phyloP scores from a whole-genome alignment of 2,113 vertebrate genomes.

The Caloenas nicobarica region DNA sequence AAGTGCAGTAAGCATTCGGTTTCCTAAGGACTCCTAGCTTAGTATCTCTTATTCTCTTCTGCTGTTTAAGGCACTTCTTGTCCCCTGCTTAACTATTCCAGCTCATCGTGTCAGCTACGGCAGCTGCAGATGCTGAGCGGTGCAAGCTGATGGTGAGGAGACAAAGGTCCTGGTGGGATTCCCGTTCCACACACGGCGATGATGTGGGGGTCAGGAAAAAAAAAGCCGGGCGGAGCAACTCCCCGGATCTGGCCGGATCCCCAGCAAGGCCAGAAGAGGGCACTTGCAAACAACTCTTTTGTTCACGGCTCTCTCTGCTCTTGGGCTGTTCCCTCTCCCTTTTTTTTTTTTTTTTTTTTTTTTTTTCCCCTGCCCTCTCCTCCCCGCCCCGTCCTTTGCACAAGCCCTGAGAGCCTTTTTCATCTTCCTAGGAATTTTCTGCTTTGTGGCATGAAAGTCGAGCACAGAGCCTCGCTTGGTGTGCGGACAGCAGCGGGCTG shows the following conservation, averaged over 20 bases:
- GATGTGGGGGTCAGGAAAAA: not conserved
- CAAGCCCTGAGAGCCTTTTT: not conserved
- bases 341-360: too few relatives aligned
- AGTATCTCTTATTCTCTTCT: not conserved
- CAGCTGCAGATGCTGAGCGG: not conserved
- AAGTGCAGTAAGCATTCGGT: not conserved
- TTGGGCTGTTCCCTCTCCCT: not conserved
- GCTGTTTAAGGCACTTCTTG: not conserved
- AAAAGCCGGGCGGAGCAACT: too few relatives aligned
- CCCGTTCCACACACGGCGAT: not conserved
- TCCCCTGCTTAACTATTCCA: not conserved
- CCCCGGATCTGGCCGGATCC: not conserved
- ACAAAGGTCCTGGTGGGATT: not conserved
- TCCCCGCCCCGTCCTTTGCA: not conserved
- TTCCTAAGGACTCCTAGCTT: not conserved
- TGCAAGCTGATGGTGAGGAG: not conserved
- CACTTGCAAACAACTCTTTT: not conserved
- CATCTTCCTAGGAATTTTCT: not conserved
- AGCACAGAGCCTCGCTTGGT: not conserved
- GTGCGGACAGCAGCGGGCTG: not conserved
- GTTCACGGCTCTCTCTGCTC: not conserved
- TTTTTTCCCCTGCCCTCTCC: too few relatives aligned
- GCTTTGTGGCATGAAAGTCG: not conserved
- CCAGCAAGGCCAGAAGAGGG: constrained; percentile 44
- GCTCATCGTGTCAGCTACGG: fast-evolving